A percentile compares a stretch with the other conserved stretches of the same genome.
phyloP scores from a whole-genome alignment of 2,113 vertebrate species.

The Bos taurus region ARS-UCD2.0 NC_037346.1:19045001-19045500 shows the following conservation, averaged over 20 bases:
- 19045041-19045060: neutral
- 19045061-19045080: neutral
- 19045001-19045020: no score
- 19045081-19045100: neutral
- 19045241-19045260: neutral
- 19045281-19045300: neutral
- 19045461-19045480: neutral
- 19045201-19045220: neutral
- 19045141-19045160: neutral
- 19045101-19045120: neutral
- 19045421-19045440: neutral
- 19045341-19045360: neutral
- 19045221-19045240: neutral
- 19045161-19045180: neutral
- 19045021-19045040: neutral
- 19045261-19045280: neutral
- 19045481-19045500: neutral
- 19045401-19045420: neutral
- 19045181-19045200: neutral
- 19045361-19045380: neutral
- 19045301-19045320: neutral
- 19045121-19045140: neutral
- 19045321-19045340: neutral
- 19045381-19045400: rapidly evolving
- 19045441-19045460: neutral